Percentiles rank a stretch among this genome's conserved stretches.
These are phyloP conservation scores for Gambusia affinis DNA, from an alignment of 2,113 vertebrate species.

Conservation along the genomic window DNA sequence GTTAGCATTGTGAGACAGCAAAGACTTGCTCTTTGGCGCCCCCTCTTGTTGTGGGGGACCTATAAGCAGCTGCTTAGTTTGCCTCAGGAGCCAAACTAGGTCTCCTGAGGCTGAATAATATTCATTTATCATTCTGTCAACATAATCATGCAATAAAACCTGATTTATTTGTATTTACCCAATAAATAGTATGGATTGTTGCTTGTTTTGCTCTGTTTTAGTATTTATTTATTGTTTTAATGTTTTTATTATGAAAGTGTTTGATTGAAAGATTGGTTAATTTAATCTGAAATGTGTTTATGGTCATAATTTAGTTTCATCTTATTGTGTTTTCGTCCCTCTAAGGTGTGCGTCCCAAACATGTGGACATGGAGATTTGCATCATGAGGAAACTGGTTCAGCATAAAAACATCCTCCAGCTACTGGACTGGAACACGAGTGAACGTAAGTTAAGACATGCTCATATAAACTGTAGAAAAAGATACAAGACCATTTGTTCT, in stretches of 20 bases:
- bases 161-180: not conserved
- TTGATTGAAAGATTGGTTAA: no score
- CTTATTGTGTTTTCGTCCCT: not conserved
- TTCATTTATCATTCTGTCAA: not conserved
- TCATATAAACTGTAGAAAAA: not conserved
- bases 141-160: not conserved
- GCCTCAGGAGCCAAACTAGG: no score
- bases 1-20: no score
- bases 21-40: no score
- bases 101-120: not conserved
- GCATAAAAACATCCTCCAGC: conserved; percentile 80
- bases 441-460: conserved; percentile 58
- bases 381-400: conserved; percentile 81
- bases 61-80: no score
- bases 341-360: conserved; percentile 67
- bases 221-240: not conserved
- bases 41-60: no score
- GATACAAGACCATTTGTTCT: not conserved
- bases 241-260: not conserved
- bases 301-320: not conserved
- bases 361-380: conserved; percentile 71
- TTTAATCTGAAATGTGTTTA: no score
- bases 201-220: not conserved
- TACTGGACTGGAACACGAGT: conserved; percentile 78
- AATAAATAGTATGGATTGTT: not conserved